Evolutionary conservation across 2,888 invertebrate species (phyloP).

Genomic region (Caenorhabditis auriculariae): DNA sequence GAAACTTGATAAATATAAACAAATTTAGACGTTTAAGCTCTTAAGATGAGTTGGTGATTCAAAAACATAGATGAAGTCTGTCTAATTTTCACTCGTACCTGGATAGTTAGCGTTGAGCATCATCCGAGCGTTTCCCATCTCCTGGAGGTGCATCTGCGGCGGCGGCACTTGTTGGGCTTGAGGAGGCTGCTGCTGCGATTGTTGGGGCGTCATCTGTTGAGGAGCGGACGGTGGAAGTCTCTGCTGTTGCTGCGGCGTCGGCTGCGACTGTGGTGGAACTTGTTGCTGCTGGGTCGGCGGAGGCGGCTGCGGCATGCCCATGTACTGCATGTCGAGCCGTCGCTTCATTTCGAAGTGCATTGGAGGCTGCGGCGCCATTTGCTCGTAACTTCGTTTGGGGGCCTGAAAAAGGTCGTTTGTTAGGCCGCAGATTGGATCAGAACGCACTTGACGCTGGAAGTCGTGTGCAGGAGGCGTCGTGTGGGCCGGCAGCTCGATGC

Average conservation of each 20-base stretch:
- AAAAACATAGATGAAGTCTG: no score
- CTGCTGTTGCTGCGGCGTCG: conserved; percentile 7
- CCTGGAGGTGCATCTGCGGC: no score
- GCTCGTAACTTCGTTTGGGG: conserved; percentile 3
- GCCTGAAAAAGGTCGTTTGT: no score
- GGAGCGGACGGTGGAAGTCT: neutral
- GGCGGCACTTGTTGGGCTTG: neutral
- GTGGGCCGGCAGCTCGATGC: conserved; percentile 41
- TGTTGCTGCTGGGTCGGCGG: neutral
- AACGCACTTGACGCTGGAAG: conserved; percentile 14
- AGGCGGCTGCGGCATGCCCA: conserved; percentile 4
- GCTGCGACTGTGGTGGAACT: conserved; percentile 2
- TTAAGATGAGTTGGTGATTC: no score
- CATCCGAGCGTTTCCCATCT: no score
- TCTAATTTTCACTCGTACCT: no score
- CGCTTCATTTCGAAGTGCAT: conserved; percentile 48
- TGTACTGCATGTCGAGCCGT: conserved; percentile 35
- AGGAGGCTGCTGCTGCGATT: conserved; percentile 10
- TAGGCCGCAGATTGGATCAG: no score
- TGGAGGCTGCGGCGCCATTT: conserved; percentile 14
- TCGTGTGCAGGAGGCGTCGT: conserved; percentile 18
- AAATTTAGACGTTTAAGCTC: no score
- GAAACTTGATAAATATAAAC: no score
- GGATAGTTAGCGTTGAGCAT: no score
- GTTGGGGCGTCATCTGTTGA: conserved; percentile 5